Conservation (phyloP, 92 coral and sea anemone species). For the Scolanthus callimorphus region DNA sequence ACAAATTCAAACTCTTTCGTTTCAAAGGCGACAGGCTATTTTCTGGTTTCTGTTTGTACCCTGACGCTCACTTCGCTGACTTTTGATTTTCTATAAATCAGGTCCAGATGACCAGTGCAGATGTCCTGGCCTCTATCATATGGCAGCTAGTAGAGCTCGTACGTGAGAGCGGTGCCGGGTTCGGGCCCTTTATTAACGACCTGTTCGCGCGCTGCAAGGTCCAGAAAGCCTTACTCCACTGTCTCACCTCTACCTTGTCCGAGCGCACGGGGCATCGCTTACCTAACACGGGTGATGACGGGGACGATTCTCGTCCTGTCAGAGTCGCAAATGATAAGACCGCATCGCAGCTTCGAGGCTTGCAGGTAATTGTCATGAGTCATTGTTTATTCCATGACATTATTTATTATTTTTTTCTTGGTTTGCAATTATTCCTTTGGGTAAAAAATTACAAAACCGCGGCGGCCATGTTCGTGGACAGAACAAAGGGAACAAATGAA, state of each 20-base stretch:
- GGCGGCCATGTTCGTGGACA: too few relatives aligned
- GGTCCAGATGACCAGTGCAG: constrained; percentile 87
- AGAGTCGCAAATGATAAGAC: constrained; percentile 23
- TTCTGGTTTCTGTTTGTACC: too few relatives aligned
- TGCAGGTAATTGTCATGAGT: constrained; percentile 16
- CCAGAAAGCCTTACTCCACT: constrained; percentile 93
- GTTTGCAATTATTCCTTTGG: too few relatives aligned
- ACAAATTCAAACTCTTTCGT: too few relatives aligned
- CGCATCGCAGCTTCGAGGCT: constrained; percentile 50
- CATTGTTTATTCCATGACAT: too few relatives aligned
- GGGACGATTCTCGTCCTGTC: constrained; percentile 15
- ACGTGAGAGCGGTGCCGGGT: constrained; percentile 87
- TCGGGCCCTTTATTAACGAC: constrained; percentile 91
- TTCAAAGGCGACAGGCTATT: too few relatives aligned
- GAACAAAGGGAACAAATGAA: too few relatives aligned
- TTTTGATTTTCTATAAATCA: too few relatives aligned
- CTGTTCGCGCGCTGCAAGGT: constrained; percentile 94
- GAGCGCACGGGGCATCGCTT: constrained; percentile 61
- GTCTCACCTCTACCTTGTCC: constrained; percentile 69
- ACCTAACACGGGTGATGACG: constrained; percentile 2
- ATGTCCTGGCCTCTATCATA: constrained; percentile 60
- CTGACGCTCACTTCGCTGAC: too few relatives aligned
- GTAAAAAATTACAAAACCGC: too few relatives aligned
- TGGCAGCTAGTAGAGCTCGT: constrained; percentile 96
- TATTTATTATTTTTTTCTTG: too few relatives aligned